These are phyloP conservation scores for Tenthredo distinguenda DNA, from an alignment of 2,888 invertebrate species.

Conservation along the genomic window DNA sequence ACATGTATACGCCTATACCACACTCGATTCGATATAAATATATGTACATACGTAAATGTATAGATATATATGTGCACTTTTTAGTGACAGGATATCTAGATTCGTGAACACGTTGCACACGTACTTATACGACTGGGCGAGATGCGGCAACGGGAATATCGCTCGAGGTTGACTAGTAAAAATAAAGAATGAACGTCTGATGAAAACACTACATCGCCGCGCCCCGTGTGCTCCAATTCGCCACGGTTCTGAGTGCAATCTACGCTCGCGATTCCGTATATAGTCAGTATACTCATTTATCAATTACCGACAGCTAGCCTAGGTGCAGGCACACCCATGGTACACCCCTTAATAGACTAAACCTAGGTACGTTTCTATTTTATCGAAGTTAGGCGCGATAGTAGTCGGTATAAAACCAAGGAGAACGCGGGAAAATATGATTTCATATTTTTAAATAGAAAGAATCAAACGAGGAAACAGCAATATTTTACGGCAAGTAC, in stretches of 20 bases:
- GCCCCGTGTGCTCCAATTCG: constrained; percentile 47
- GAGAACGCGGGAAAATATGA: not conserved
- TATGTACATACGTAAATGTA: not conserved
- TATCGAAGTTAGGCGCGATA: not conserved
- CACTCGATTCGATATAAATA: not conserved
- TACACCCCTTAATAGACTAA: not conserved
- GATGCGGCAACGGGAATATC: constrained; percentile 45
- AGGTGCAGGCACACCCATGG: constrained; percentile 24
- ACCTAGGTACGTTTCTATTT: not conserved
- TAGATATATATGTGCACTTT: not conserved
- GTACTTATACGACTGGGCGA: not conserved
- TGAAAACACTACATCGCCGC: constrained; percentile 43
- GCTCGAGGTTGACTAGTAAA: not conserved
- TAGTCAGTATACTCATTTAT: constrained; percentile 39
- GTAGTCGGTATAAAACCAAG: not conserved
- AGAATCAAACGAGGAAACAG: constrained; percentile 8
- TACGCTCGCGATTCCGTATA: constrained; percentile 36
- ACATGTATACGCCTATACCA: not conserved
- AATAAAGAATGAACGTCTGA: constrained; percentile 18
- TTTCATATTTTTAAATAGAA: not conserved
- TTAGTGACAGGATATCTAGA: constrained; percentile 10
- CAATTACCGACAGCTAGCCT: constrained; percentile 21
- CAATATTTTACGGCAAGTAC: not conserved
- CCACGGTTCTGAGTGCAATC: constrained; percentile 29
- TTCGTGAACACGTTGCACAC: not conserved